These are phyloP conservation scores for Furcifer pardalis DNA, from an alignment of 2,797 vertebrate genomes.

Conservation along the genomic window DNA sequence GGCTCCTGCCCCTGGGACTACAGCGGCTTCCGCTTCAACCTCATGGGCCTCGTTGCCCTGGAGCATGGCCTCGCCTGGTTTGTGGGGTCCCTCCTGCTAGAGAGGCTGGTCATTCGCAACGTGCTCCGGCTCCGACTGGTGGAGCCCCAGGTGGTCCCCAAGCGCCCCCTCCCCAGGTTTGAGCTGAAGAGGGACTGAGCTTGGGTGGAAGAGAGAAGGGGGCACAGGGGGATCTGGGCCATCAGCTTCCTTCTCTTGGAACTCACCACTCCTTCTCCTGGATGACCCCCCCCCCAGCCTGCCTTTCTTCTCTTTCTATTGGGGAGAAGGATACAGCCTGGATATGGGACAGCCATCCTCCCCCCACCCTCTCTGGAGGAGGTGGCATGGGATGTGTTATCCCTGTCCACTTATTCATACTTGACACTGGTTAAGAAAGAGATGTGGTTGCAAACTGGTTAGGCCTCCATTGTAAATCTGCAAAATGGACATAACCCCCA, in stretches of 20 bases:
- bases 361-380: too few relatives aligned
- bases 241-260: too few relatives aligned
- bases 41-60: constrained; percentile 52
- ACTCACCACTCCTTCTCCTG: too few relatives aligned
- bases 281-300: too few relatives aligned
- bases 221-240: background rate
- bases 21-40: constrained; percentile 34
- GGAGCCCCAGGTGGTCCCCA: background rate
- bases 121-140: constrained; percentile 43
- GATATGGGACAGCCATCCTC: too few relatives aligned
- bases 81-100: constrained; percentile 48
- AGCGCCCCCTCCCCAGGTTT: background rate
- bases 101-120: constrained; percentile 49
- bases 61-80: constrained; percentile 59
- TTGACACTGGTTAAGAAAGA: too few relatives aligned
- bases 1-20: constrained; percentile 61
- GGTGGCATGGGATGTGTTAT: too few relatives aligned
- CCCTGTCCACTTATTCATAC: too few relatives aligned
- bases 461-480: background rate
- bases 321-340: too few relatives aligned
- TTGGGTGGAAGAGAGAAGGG: fast-evolving
- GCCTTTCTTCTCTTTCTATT: too few relatives aligned
- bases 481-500: background rate
- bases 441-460: background rate
- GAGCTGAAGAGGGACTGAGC: background rate